phyloP scores from a whole-genome alignment of 1,140 invertebrate genomes.

The Penaeus chinensis region DNA sequence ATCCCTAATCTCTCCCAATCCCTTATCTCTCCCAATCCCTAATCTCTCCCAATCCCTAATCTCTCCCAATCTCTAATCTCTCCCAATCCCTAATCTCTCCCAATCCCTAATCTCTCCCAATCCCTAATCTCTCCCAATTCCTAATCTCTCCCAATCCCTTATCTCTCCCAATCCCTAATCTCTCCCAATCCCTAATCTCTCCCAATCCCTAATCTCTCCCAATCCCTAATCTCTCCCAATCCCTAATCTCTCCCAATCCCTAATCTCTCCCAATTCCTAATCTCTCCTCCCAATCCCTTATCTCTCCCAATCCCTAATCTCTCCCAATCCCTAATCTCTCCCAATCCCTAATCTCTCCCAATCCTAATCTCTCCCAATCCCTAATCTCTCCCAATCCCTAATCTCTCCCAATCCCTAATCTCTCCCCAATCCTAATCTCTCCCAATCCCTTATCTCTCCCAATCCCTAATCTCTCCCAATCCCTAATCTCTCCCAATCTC shows the following conservation, averaged over 20 bases:
- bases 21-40: neutral
- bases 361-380: neutral
- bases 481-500: neutral
- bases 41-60: neutral
- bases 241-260: neutral
- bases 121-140: neutral
- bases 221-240: neutral
- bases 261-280: too few relatives aligned
- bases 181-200: neutral
- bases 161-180: neutral
- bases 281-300: too few relatives aligned
- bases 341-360: too few relatives aligned
- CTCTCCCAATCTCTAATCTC: neutral
- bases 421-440: neutral
- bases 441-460: neutral
- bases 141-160: neutral
- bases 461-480: neutral
- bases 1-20: too few relatives aligned
- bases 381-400: neutral
- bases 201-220: neutral
- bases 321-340: neutral
- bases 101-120: neutral
- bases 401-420: neutral
- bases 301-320: neutral
- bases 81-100: too few relatives aligned